Conservation (phyloP, 2,113 vertebrate genomes). For the Catagonus wagneri region DNA sequence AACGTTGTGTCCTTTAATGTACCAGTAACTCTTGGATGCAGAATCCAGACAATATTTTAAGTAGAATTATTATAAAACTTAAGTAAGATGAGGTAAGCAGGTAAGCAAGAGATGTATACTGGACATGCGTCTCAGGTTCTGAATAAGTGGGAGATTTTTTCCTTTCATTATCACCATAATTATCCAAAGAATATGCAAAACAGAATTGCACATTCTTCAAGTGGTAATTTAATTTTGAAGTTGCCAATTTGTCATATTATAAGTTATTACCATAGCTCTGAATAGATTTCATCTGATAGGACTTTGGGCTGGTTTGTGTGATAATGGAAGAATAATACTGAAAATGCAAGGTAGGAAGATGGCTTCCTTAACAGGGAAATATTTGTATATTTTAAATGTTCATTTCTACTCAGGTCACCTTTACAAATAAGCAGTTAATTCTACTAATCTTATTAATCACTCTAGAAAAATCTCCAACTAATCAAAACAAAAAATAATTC, state of each 20-base stretch:
- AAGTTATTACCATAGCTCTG: neutral
- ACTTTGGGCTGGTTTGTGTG: neutral
- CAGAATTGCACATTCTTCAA: neutral
- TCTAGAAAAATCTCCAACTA: neutral
- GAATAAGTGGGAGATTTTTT: neutral
- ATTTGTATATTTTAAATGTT: neutral
- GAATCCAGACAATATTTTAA: neutral
- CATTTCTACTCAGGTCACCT: neutral
- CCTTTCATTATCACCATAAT: neutral
- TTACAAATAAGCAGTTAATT: neutral
- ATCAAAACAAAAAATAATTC: conserved; percentile 32
- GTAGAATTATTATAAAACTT: neutral
- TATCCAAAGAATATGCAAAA: neutral
- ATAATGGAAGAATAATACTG: neutral
- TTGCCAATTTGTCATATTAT: neutral
- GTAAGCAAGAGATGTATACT: neutral
- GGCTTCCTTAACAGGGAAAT: neutral
- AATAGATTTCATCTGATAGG: neutral
- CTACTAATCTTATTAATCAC: neutral
- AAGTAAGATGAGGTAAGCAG: neutral
- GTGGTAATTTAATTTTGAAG: neutral
- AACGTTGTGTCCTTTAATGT: neutral
- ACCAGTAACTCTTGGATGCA: neutral
- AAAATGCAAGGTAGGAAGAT: neutral
- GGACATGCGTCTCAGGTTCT: neutral